phyloP scores from a whole-genome alignment of 2,888 invertebrate species.

The Caenorhabditis sp. region DNA sequence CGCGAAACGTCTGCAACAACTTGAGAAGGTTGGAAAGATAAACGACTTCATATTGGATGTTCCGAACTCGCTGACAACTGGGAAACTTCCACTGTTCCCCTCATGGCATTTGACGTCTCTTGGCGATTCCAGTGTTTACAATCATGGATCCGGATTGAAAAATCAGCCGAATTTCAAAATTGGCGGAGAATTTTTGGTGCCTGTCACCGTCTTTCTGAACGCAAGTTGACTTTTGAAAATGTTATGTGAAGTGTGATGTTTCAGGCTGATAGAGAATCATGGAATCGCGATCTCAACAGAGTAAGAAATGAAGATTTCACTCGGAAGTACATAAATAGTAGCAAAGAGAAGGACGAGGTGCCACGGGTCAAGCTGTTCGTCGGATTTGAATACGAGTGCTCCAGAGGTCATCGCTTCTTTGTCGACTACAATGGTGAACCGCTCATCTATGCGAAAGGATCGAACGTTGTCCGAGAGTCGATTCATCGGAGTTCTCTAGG shows the following conservation, averaged over 20 bases:
- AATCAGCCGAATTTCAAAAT: constrained; percentile 92
- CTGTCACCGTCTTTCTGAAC: constrained; percentile 90
- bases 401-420: constrained; percentile 96
- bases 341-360: constrained; percentile 29
- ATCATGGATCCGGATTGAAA: constrained; percentile 28
- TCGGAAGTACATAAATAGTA: constrained; percentile 13
- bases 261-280: constrained; percentile 50
- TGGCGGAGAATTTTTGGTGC: constrained; percentile 93
- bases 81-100: constrained; percentile 90
- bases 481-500: constrained; percentile 12
- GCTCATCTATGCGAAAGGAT: constrained; percentile 47
- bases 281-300: constrained; percentile 63
- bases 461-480: constrained; percentile 28
- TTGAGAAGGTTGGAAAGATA: constrained; percentile 38
- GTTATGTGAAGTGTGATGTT: constrained; percentile 27
- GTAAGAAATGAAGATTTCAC: constrained; percentile 52
- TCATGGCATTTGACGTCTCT: constrained; percentile 94
- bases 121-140: constrained; percentile 93
- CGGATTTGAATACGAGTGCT: constrained; percentile 97
- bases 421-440: constrained; percentile 84
- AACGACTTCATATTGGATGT: constrained; percentile 90
- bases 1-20: constrained; percentile 32
- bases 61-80: constrained; percentile 89
- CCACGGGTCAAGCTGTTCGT: constrained; percentile 86
- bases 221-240: constrained; percentile 32